Percentiles rank a stretch among this genome's conserved stretches.
Evolutionary conservation across 23 tunicate species (phyloP).

Genomic region (Oikopleura albicans): DNA sequence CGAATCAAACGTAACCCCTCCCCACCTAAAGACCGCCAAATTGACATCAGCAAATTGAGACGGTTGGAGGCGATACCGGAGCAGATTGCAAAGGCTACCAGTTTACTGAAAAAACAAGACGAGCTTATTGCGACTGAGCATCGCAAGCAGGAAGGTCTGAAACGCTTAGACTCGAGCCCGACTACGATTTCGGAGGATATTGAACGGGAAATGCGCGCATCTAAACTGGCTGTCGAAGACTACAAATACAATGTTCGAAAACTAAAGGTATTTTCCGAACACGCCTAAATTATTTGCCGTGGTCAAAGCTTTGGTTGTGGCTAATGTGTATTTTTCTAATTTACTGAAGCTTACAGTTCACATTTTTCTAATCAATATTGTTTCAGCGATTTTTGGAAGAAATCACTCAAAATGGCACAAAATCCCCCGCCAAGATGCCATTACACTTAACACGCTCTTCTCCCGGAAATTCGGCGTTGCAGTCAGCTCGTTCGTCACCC

Average conservation of each 20-base stretch:
- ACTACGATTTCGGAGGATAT: not conserved
- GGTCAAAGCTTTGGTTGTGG: too few species aligned
- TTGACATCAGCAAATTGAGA: not conserved
- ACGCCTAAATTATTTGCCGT: too few species aligned
- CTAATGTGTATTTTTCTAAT: too few species aligned
- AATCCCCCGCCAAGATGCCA: too few species aligned
- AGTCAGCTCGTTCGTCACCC: too few species aligned
- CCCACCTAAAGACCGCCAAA: not conserved
- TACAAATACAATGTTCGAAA: not conserved
- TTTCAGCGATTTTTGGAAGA: too few species aligned
- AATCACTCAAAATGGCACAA: too few species aligned
- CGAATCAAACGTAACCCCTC: not conserved
- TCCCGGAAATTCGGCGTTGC: too few species aligned
- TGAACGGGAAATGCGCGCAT: not conserved
- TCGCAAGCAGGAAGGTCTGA: not conserved
- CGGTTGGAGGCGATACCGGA: not conserved
- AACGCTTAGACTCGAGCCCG: not conserved
- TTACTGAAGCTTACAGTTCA: too few species aligned
- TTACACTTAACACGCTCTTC: too few species aligned
- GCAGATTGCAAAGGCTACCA: not conserved
- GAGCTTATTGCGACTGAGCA: not conserved
- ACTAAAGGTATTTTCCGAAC: not conserved
- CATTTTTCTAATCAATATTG: too few species aligned
- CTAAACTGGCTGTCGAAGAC: not conserved
- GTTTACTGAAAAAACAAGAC: not conserved